phyloP scores from a whole-genome alignment of 2,888 invertebrate genomes.

The Halocaridina rubra region DNA sequence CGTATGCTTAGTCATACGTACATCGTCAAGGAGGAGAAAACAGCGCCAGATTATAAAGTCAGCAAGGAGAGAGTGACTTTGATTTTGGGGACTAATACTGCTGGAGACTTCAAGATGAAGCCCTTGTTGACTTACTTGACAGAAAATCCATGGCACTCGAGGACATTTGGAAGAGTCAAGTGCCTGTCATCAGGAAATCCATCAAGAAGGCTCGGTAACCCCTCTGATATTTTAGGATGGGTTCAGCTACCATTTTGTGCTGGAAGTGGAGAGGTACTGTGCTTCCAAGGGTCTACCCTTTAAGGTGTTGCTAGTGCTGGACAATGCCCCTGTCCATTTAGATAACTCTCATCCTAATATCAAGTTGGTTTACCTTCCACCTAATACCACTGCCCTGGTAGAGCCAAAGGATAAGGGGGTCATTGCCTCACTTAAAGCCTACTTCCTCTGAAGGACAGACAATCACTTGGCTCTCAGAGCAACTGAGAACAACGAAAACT shows the following conservation, averaged over 20 bases:
- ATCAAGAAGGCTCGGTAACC: not conserved
- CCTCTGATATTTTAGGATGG: not conserved
- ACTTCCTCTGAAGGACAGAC: not conserved
- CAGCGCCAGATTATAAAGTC: too few relatives aligned
- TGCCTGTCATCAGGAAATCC: not conserved
- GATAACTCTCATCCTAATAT: not conserved
- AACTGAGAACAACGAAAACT: not conserved
- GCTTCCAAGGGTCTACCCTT: not conserved
- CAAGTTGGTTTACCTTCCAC: not conserved
- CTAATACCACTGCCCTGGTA: not conserved
- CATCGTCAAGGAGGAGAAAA: too few relatives aligned
- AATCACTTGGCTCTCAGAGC: not conserved
- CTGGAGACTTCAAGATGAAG: not conserved
- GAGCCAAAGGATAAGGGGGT: not conserved
- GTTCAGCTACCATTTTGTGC: too few relatives aligned
- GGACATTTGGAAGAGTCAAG: not conserved
- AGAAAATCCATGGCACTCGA: not conserved
- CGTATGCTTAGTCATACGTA: too few relatives aligned
- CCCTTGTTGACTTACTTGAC: too few relatives aligned
- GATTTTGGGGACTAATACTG: not conserved
- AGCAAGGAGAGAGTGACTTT: too few relatives aligned
- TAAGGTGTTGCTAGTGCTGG: not conserved
- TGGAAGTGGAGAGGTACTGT: not conserved
- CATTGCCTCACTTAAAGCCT: too few relatives aligned
- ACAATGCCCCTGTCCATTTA: not conserved